Base-by-base conservation (phyloP, 2,797 vertebrate species). In the Petrocephalus sullivani region DNA sequence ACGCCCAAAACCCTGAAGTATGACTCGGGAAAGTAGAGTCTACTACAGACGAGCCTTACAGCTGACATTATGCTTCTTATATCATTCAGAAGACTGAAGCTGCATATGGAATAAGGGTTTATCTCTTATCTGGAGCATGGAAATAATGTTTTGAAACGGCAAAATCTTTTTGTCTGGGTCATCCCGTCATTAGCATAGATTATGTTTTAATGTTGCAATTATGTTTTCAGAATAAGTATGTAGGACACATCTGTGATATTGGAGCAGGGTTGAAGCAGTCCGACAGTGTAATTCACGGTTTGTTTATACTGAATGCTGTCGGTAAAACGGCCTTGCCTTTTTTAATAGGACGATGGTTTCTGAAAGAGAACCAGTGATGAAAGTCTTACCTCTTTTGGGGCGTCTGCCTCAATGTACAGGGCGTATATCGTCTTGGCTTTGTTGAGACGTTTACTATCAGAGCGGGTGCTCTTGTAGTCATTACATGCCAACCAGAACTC, bases 401-500 rank as follows among this genome's bases (percentile, higher is more conserved):
- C 96, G 6, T 98, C 97, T 0, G 95, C 94, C 87, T 95, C 95
- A 88, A 99, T 97, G 91, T 96, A 99, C 81, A 97, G 93, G 2
- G 97, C 93, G 88, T 97, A 97, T 93, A 99, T 98, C 87, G 90
- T 94, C 95, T 97, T 98, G 92, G 98, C 97, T 94, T 97, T 98
- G 89, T 92, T 93, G 53, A 93, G 90, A 87, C 97, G 93, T 91
- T 98, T 97, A 2, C 93, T 94, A 75, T 95, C 88, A 8, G 96
- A 95, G 89, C 95, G 95, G 58, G 92, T 96, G 91, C 93, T 96
- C 95, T 98, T 98, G 95, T 96, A 99, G 90, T 99, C 97, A 92
- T 99, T 97, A 0, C 98, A 99, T 75, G 97, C 97, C 91, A 96
- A 91, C 98, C 98, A 99, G 94, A 99, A 99, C 93, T 99, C 97